Evolutionary conservation across 2,113 vertebrate genomes (phyloP).

Genomic region (Macaca mulatta): DNA sequence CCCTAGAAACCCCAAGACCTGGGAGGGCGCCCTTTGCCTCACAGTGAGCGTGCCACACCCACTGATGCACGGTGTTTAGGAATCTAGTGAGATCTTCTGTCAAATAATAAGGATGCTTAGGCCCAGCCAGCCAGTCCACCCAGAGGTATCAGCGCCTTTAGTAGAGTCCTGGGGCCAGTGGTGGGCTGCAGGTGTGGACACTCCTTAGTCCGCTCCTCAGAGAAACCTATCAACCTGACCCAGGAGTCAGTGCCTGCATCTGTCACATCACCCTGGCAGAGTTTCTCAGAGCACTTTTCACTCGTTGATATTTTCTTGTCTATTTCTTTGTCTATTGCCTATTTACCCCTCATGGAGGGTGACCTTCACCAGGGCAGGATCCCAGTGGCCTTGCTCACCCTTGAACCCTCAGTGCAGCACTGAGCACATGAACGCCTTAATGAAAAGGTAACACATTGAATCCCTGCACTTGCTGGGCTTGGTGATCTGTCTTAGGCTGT

Average conservation of each 20-base stretch:
- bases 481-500: too few species aligned
- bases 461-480: neutral
- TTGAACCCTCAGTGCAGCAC: too few species aligned
- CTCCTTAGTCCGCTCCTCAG: too few species aligned
- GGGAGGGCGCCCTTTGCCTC: neutral
- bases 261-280: fast-evolving
- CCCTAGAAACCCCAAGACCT: neutral
- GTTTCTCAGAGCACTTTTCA: neutral
- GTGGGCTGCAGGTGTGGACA: neutral
- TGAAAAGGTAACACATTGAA: fast-evolving
- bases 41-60: neutral
- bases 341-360: neutral
- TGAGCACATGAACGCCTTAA: fast-evolving
- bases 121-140: neutral
- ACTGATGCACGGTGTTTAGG: neutral
- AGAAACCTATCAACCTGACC: fast-evolving
- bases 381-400: neutral
- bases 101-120: neutral
- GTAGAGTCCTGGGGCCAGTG: neutral
- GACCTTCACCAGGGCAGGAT: neutral
- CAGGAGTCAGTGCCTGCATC: neutral
- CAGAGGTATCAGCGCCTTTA: neutral
- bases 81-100: neutral
- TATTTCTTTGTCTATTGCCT: neutral
- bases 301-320: neutral